A percentile compares a stretch with the other conserved stretches of the same genome.
Evolutionary conservation across 2,888 invertebrate species (phyloP).

Genomic region (Syrphus vitripennis): DNA sequence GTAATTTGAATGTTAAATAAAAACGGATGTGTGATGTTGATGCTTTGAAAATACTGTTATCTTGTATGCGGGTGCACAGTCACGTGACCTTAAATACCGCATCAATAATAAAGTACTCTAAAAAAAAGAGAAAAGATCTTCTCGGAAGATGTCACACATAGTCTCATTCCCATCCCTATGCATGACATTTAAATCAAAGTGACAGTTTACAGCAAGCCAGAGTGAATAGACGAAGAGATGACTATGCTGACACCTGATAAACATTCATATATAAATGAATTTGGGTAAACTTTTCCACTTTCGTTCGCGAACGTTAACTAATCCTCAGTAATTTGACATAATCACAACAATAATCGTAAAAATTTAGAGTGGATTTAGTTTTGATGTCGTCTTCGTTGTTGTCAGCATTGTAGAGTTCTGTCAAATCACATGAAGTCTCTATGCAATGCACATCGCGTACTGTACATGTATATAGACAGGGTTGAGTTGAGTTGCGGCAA

Average conservation of each 20-base stretch:
- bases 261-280: conserved; percentile 46
- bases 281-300: conserved; percentile 57
- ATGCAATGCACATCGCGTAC: neutral
- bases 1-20: conserved; percentile 57
- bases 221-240: too few species aligned
- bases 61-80: conserved; percentile 63
- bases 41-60: conserved; percentile 34
- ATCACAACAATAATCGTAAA: conserved; percentile 74
- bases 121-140: conserved; percentile 12
- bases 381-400: neutral
- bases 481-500: neutral
- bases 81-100: conserved; percentile 60
- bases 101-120: conserved; percentile 34
- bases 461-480: neutral
- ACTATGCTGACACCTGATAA: conserved; percentile 64
- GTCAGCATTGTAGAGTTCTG: neutral
- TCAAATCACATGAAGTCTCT: neutral
- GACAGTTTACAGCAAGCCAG: neutral
- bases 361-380: conserved; percentile 69
- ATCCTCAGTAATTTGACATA: conserved; percentile 74
- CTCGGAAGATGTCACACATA: neutral
- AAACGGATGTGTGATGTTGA: conserved; percentile 29
- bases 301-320: conserved; percentile 59
- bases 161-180: neutral
- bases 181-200: conserved; percentile 37